Conservation (phyloP, 2,888 invertebrate species). For the Poecilobothrus nobilitatus region DNA sequence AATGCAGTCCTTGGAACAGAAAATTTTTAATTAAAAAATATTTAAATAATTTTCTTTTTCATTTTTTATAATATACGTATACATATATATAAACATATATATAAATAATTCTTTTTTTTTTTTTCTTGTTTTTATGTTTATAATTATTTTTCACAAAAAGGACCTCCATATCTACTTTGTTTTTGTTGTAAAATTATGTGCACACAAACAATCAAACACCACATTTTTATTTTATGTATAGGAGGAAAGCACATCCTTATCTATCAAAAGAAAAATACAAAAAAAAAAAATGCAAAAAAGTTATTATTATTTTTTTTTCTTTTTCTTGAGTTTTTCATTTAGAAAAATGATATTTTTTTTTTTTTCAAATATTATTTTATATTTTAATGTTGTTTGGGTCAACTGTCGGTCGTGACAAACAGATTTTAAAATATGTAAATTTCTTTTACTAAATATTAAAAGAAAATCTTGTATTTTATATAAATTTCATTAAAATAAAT, state of each 20-base stretch:
- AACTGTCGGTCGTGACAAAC: too few species aligned
- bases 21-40: neutral
- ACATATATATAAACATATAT: too few species aligned
- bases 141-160: neutral
- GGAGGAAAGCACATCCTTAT: neutral
- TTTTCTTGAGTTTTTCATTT: neutral
- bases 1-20: slow-evolving; percentile 3
- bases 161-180: neutral
- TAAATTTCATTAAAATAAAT: too few species aligned
- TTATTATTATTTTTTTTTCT: too few species aligned
- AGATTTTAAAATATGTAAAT: too few species aligned
- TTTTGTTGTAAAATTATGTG: too few species aligned
- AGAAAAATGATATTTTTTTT: neutral
- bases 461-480: too few species aligned
- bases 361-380: too few species aligned
- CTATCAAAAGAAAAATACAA: neutral
- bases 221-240: neutral
- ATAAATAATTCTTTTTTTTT: neutral
- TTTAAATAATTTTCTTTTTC: neutral
- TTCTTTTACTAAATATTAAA: too few species aligned
- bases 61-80: too few species aligned
- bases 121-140: neutral
- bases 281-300: neutral
- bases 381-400: too few species aligned
- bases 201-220: too few species aligned